Evolutionary conservation across 2,113 vertebrate species (phyloP), one percentile per base, ranked within the genome.

Genomic region (Urocynchramus pylzowi): DNA sequence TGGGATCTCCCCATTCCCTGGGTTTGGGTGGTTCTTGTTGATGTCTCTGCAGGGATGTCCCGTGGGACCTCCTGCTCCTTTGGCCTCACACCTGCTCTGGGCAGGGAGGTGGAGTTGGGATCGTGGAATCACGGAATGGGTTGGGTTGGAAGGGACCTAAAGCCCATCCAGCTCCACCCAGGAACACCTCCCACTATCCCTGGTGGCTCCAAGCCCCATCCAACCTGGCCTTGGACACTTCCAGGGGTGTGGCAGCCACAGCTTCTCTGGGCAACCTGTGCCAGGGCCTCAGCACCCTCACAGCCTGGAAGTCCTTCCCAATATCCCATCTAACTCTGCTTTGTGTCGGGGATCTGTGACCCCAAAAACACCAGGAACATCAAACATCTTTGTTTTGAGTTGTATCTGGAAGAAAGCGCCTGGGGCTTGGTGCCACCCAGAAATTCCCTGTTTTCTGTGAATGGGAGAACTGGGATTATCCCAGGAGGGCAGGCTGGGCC

Each of bases 401-500:
- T 57, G 14, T 7, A 7, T 33, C n/a, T 59, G 30, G 33, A 56
- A 23, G 47, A 11, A 13, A 7, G 22, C 0, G 0, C 0, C 0
- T 17, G 23, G 19, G n/a, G 15, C 68, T 65, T 0, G 2, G 52
- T 64, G 53, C 53, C 23, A 4, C 6, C 1, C 11, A 23, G 33
- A 6, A 41, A 24, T 53, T 68, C 70, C 45, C 20, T 22, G 23
- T 54, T 61, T 52, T 41, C 41, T 7, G 6, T 60, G 50, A 50
- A 20, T 2, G 13, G 44, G 49, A 42, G 73, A 64, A 9, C 50
- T 23, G 5, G 61, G 27, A 17, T 47, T 14, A 21, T 53, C 70
- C 52, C 2, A 24, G 77, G n/a, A 44, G 44, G 30, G 11, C 31
- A 11, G 65, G 41, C 54, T 49, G 77, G 28, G 54, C 52, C 20